These are phyloP conservation scores for Tenthredo amoena DNA, from an alignment of 2,888 invertebrate species.

Conservation along the genomic window DNA sequence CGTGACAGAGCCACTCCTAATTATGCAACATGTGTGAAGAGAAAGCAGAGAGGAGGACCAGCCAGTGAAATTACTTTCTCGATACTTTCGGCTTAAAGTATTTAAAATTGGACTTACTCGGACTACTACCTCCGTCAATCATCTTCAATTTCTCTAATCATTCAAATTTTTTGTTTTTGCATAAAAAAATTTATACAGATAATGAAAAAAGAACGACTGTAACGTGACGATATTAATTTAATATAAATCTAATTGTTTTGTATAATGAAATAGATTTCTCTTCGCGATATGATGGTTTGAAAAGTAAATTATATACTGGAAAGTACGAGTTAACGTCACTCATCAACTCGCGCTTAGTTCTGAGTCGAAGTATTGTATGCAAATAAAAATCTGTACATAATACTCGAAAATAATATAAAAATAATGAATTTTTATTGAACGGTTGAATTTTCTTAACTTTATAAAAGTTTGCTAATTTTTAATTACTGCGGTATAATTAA, in stretches of 20 bases:
- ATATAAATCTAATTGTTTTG: neutral
- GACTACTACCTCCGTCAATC: neutral
- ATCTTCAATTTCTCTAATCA: neutral
- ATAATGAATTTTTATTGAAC: neutral
- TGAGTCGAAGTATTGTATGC: neutral
- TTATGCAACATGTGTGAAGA: slow-evolving; percentile 73
- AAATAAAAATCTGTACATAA: neutral
- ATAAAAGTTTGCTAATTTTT: neutral
- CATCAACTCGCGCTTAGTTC: neutral
- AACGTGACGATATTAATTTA: neutral
- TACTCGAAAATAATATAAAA: neutral
- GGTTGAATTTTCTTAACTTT: neutral
- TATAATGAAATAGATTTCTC: slow-evolving; percentile 31
- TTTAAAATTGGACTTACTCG: neutral
- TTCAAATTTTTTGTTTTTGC: neutral
- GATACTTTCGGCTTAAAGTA: slow-evolving; percentile 12
- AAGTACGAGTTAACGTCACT: neutral
- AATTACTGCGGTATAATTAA: neutral
- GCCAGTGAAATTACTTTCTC: slow-evolving; percentile 47
- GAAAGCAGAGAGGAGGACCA: slow-evolving; percentile 72
- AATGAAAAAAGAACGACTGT: neutral
- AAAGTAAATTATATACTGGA: slow-evolving; percentile 10
- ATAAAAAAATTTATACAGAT: neutral
- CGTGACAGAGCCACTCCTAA: slow-evolving; percentile 70
- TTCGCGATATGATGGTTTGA: neutral